Percentiles rank a stretch among this genome's conserved stretches.
Conservation (phyloP, 92 coral and sea anemone species). For the Blastomussa wellsi region DNA sequence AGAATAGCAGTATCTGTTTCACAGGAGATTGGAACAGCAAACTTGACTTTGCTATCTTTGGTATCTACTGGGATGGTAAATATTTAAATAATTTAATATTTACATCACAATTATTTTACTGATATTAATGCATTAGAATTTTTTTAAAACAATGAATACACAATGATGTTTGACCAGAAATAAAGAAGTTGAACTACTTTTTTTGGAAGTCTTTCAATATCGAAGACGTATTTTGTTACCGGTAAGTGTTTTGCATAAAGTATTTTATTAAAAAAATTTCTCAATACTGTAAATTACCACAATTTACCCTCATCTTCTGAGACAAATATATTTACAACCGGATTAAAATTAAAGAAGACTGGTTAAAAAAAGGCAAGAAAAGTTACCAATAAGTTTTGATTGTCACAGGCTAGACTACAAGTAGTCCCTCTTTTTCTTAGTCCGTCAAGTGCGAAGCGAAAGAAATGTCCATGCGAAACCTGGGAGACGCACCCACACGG, state of each 20-base stretch:
- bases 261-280: background rate
- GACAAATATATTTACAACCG: conserved; percentile 2
- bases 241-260: background rate
- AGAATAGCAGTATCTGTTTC: background rate
- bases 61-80: background rate
- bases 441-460: no score
- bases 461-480: no score
- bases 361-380: background rate
- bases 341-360: background rate
- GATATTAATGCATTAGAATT: background rate
- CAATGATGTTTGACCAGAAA: background rate
- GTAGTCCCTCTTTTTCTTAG: no score
- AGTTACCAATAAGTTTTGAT: no score
- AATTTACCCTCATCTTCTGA: background rate
- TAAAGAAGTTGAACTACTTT: background rate
- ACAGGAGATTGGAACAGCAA: background rate
- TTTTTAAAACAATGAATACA: background rate
- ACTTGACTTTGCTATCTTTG: background rate
- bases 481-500: no score
- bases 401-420: no score
- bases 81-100: conserved; percentile 9
- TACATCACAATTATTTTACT: background rate
- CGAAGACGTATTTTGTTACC: background rate
- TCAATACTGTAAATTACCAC: background rate
- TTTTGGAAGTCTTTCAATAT: background rate